Percentiles rank a stretch among this genome's conserved stretches.
phyloP scores from a whole-genome alignment of 1,140 invertebrate species.

The Scaptodrosophila lebanonensis region DNA sequence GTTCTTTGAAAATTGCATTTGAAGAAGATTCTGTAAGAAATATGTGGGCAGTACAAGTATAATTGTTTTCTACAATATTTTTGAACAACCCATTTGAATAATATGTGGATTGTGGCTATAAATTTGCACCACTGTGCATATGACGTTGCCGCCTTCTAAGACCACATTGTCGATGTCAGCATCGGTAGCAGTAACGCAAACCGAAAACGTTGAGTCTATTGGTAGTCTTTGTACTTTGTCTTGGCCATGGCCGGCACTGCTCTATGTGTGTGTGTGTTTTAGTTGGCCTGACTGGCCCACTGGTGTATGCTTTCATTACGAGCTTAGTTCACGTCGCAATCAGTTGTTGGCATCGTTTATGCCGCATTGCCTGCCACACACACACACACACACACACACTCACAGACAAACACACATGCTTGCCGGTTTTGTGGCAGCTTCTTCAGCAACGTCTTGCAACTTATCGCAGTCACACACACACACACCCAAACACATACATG shows the following conservation, averaged over 20 bases:
- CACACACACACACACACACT: slow-evolving; percentile 19
- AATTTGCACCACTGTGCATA: slow-evolving; percentile 28
- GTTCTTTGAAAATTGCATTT: too few species aligned
- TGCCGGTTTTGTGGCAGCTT: slow-evolving; percentile 58
- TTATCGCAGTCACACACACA: slow-evolving; percentile 46
- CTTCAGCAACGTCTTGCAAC: slow-evolving; percentile 72
- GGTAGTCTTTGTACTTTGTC: slow-evolving; percentile 41
- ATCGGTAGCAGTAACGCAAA: neutral
- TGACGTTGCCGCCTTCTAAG: slow-evolving; percentile 18
- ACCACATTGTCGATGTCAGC: slow-evolving; percentile 48
- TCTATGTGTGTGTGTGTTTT: slow-evolving; percentile 13
- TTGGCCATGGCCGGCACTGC: slow-evolving; percentile 29
- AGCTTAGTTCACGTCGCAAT: slow-evolving; percentile 76
- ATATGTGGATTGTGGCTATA: too few species aligned
- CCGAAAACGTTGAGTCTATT: slow-evolving; percentile 46
- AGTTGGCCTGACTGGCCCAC: slow-evolving; percentile 3
- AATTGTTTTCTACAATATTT: too few species aligned
- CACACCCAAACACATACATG: slow-evolving; percentile 1
- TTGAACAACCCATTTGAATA: too few species aligned
- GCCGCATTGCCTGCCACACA: slow-evolving; percentile 60
- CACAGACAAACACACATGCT: slow-evolving; percentile 4
- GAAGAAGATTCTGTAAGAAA: too few species aligned
- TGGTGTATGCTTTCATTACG: slow-evolving; percentile 69
- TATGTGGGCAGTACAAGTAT: too few species aligned
- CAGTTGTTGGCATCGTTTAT: slow-evolving; percentile 76